Conservation (phyloP, 2,888 invertebrate genomes). For the Leucophenga maculata region DNA sequence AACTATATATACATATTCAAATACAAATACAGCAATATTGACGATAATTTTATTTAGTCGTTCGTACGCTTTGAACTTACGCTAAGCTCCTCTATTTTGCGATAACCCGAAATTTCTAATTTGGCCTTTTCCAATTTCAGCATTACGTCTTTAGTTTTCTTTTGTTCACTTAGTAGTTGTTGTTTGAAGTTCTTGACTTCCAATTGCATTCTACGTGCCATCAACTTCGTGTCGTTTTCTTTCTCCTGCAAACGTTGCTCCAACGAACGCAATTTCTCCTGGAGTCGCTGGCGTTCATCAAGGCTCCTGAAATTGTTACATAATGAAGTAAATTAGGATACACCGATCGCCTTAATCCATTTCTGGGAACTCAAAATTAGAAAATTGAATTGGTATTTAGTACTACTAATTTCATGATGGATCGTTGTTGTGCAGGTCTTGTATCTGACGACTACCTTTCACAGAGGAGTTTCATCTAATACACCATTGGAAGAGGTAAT, state of each 20-base stretch:
- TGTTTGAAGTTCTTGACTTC: constrained; percentile 84
- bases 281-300: constrained; percentile 82
- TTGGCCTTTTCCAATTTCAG: constrained; percentile 76
- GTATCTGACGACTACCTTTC: too few relatives aligned
- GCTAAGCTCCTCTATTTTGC: constrained; percentile 66
- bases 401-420: too few relatives aligned
- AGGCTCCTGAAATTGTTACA: constrained; percentile 74
- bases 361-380: too few relatives aligned
- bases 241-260: constrained; percentile 75
- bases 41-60: not conserved
- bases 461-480: too few relatives aligned
- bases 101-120: constrained; percentile 65
- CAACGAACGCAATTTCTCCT: constrained; percentile 76
- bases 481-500: too few relatives aligned
- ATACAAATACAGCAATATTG: not conserved
- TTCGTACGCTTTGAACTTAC: constrained; percentile 39
- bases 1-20: constrained; percentile 8
- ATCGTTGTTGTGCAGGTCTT: too few relatives aligned
- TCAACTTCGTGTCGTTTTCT: constrained; percentile 77
- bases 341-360: too few relatives aligned
- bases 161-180: constrained; percentile 79
- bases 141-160: constrained; percentile 81
- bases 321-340: too few relatives aligned
- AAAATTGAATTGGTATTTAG: not conserved
- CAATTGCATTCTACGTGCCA: constrained; percentile 80